Evolutionary conservation across 1,140 invertebrate genomes (phyloP).

Genomic region (Orussus abietinus): DNA sequence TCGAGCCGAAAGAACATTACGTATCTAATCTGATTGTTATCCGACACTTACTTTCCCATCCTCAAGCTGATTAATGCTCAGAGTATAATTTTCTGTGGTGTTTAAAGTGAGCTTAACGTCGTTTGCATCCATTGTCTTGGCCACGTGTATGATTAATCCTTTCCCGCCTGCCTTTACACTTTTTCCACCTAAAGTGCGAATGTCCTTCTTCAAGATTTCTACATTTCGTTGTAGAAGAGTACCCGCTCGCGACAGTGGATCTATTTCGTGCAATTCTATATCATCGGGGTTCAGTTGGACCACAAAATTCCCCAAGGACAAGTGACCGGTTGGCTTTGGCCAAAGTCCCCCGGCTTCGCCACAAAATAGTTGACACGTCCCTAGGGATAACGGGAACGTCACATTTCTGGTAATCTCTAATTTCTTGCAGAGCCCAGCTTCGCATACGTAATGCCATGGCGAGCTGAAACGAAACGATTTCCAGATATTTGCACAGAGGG

Average conservation of each 20-base stretch:
- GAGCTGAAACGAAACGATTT: slow-evolving; percentile 27
- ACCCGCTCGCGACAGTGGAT: slow-evolving; percentile 40
- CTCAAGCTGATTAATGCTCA: slow-evolving; percentile 52
- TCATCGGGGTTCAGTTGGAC: slow-evolving; percentile 60
- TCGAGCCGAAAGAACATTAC: too few species aligned
- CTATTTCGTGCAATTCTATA: slow-evolving; percentile 49
- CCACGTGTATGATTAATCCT: slow-evolving; percentile 34
- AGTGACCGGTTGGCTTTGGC: slow-evolving; percentile 66
- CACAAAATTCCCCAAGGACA: slow-evolving; percentile 58
- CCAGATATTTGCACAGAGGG: too few species aligned
- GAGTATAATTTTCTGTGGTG: slow-evolving; percentile 66
- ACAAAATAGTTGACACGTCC: slow-evolving; percentile 45
- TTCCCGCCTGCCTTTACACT: slow-evolving; percentile 8
- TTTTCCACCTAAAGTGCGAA: slow-evolving; percentile 12
- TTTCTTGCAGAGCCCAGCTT: slow-evolving; percentile 38
- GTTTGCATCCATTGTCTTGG: slow-evolving; percentile 16
- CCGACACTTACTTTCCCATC: slow-evolving; percentile 38
- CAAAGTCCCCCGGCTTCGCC: slow-evolving; percentile 60
- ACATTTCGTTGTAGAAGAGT: slow-evolving; percentile 47
- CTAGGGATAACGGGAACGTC: slow-evolving; percentile 26
- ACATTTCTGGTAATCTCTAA: slow-evolving; percentile 31
- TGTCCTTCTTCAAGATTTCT: slow-evolving; percentile 31
- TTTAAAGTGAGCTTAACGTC: slow-evolving; percentile 51
- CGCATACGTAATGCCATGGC: slow-evolving; percentile 45
- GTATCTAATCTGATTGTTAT: slow-evolving; percentile 7